Conservation (phyloP, 2,113 vertebrate species). For the Formicarius rufipectus region DNA sequence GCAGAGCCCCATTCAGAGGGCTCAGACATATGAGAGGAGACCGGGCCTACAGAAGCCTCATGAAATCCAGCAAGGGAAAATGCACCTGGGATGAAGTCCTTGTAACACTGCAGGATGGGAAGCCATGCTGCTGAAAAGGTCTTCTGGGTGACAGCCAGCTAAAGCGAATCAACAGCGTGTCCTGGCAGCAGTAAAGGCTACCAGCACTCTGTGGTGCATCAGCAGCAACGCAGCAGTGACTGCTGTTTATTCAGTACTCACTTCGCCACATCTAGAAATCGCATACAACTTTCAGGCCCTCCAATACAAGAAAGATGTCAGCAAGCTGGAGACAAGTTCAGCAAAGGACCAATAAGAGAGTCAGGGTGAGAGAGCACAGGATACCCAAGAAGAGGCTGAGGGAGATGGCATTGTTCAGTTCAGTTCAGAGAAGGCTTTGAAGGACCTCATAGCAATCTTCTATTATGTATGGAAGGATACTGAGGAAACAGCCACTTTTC, state of each 20-base stretch:
- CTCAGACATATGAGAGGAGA: not conserved
- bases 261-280: not conserved
- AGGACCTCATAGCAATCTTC: not conserved
- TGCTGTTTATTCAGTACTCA: not conserved
- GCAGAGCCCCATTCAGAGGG: not conserved
- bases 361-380: not conserved
- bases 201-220: not conserved
- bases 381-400: not conserved
- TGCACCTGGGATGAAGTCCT: not conserved
- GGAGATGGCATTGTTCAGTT: not conserved
- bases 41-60: not conserved
- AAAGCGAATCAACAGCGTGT: not conserved
- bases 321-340: not conserved
- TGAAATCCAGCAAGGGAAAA: not conserved
- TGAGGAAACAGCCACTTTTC: not conserved
- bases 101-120: not conserved
- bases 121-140: not conserved
- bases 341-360: not conserved
- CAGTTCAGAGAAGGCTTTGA: not conserved
- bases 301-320: not conserved
- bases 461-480: not conserved
- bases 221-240: rapidly evolving
- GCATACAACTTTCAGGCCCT: not conserved
- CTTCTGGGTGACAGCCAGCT: not conserved
- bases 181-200: not conserved